phyloP scores from a whole-genome alignment of 1,140 invertebrate species.

The Cylas formicarius region DNA sequence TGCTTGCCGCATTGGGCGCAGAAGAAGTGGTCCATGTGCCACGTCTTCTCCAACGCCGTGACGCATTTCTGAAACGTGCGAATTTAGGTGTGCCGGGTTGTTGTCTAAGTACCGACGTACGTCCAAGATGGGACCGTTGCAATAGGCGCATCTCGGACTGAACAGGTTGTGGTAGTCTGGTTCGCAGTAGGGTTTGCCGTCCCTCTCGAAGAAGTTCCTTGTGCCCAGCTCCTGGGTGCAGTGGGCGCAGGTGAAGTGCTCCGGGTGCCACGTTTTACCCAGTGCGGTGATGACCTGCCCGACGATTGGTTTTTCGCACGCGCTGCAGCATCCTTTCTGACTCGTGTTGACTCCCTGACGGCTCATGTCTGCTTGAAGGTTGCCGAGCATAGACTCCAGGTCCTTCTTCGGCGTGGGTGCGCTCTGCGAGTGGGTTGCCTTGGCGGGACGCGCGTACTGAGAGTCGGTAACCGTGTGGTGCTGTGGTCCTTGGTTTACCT shows the following conservation, averaged over 20 bases:
- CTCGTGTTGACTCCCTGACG: constrained; percentile 95
- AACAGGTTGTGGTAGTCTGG: constrained; percentile 97
- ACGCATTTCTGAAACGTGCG: constrained; percentile 93
- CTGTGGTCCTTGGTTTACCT: constrained; percentile 31
- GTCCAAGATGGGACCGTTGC: constrained; percentile 96
- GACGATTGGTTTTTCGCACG: constrained; percentile 96
- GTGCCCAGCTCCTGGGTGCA: constrained; percentile 95
- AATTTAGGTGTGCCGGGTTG: constrained; percentile 1
- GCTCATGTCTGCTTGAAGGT: constrained; percentile 90
- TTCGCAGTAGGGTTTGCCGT: constrained; percentile 95
- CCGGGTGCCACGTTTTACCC: constrained; percentile 99
- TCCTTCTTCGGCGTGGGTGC: constrained; percentile 38
- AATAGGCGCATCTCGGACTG: constrained; percentile 95
- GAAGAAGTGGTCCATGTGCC: constrained; percentile 99
- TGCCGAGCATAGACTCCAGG: constrained; percentile 89
- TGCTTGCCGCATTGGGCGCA: constrained; percentile 96
- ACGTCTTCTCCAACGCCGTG: constrained; percentile 95
- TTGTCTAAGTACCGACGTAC: constrained; percentile 56
- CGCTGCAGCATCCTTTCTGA: constrained; percentile 96
- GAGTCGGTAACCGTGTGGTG: constrained; percentile 49
- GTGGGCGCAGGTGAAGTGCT: constrained; percentile 96
- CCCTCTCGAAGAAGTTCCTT: constrained; percentile 96
- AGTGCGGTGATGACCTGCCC: constrained; percentile 92
- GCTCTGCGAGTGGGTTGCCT: constrained; percentile 45
- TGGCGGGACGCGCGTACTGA: constrained; percentile 64